Evolutionary conservation across 2,113 vertebrate genomes (phyloP).

Genomic region (Pteruthius melanotis): DNA sequence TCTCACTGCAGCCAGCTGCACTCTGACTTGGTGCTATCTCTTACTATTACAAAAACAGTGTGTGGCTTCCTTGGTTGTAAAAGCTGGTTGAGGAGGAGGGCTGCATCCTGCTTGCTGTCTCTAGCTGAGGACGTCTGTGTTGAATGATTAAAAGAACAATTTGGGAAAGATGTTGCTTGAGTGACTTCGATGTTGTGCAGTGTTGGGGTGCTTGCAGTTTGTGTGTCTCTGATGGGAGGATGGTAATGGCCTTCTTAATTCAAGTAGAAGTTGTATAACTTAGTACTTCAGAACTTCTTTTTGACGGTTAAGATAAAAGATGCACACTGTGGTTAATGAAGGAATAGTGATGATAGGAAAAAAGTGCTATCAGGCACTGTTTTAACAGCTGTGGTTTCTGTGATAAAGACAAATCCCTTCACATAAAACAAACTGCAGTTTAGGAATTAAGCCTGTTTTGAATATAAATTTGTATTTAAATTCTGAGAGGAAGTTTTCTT

Average conservation of each 20-base stretch:
- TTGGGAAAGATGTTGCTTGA: not conserved
- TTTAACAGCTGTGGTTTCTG: slow-evolving; percentile 10
- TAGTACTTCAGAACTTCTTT: not conserved
- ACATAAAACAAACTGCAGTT: not conserved
- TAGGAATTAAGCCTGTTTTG: not conserved
- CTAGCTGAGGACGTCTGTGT: not conserved
- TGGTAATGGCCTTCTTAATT: not conserved
- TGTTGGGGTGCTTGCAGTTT: not conserved
- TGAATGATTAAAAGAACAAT: not conserved
- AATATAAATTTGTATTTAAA: not conserved
- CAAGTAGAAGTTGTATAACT: not conserved
- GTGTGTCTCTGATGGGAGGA: not conserved
- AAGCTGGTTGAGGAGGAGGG: not conserved
- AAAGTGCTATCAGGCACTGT: not conserved
- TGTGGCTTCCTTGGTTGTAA: not conserved
- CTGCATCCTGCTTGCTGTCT: not conserved
- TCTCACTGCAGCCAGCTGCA: not conserved
- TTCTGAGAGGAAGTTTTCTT: not conserved
- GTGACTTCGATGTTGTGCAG: fast-evolving
- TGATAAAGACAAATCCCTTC: not conserved
- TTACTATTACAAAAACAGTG: not conserved
- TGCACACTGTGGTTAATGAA: not conserved
- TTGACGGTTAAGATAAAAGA: not conserved
- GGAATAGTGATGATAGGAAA: not conserved
- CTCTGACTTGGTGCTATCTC: not conserved